Percentiles rank a stretch among this genome's conserved stretches.
Evolutionary conservation across 2,113 vertebrate species (phyloP).

Genomic region (Helogale parvula): DNA sequence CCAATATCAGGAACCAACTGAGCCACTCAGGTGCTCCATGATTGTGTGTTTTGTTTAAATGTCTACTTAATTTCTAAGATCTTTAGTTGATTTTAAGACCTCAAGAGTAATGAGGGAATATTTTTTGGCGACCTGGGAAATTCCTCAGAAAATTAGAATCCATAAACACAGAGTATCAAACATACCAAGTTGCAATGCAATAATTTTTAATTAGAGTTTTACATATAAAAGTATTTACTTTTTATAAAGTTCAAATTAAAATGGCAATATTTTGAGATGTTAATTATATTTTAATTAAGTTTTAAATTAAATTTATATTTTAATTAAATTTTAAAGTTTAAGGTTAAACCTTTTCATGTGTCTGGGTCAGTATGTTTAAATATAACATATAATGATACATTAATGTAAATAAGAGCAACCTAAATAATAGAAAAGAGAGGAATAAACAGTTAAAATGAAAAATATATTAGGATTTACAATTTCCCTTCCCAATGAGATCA

Average conservation of each 20-base stretch:
- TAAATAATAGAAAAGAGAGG: neutral
- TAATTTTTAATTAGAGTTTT: neutral
- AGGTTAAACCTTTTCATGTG: constrained; percentile 25
- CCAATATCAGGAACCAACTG: no score
- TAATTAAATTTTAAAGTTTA: neutral
- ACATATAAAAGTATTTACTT: neutral
- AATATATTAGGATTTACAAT: constrained; percentile 15
- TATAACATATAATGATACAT: neutral
- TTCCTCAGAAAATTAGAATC: constrained; percentile 30
- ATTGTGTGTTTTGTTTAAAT: neutral
- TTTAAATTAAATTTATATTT: no score
- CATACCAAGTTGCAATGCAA: neutral
- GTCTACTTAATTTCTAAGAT: constrained; percentile 20
- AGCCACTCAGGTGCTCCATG: no score
- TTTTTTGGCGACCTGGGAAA: neutral
- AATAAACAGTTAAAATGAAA: constrained; percentile 34
- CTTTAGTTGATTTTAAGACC: constrained; percentile 15
- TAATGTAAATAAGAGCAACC: constrained; percentile 24
- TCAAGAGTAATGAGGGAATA: constrained; percentile 25
- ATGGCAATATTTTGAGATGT: neutral
- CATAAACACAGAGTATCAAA: neutral
- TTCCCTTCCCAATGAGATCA: neutral
- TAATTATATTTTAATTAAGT: constrained; percentile 17
- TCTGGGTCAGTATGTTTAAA: neutral
- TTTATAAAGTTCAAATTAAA: constrained; percentile 14